Base-by-base conservation (phyloP, 2,888 invertebrate genomes). In the Penaeus monodon region DNA sequence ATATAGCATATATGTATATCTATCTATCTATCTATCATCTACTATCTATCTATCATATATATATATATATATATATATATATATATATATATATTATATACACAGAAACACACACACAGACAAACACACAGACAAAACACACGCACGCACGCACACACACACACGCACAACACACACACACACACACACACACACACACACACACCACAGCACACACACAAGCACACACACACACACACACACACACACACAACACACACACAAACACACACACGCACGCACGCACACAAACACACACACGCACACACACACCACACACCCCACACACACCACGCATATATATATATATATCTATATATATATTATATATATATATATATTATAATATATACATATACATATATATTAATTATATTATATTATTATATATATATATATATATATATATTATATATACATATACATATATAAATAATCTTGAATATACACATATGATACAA, bases 61-160 rank as follows among this genome's bases (percentile, higher is more conserved):
- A 6, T 4, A 6, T 38, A 6, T 38, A 6, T 38, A 6, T 38
- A 6, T 38, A 6, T 38, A 6, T 38, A 6, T 38, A 6, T 38
- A 6, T 38, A 6, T 38, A 6, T 3, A 3, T 3, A 6, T 38
- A 3, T 3, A 38, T 38, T n/a, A 3, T 33, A 3, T 33, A 3
- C 33, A 65, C 29, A 80, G 33, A 80, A 20, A 63, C 38, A 80
- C 22, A 80, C 29, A 80, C n/a, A 80, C 29, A 14, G n/a, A 80
- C 29, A 80, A n/a, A 80, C 38, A 80, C n/a, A 80, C 38, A 80
- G n/a, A 80, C 65, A 80, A n/a, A n/a, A 80, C 0, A 64, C 38
- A 80, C 1, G 65, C 38, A 80, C 1, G 14, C 12, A 80, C 29
- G 27, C 12, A 80, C 7, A 65, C 17, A n/a, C n/a, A 65, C 38